These are phyloP conservation scores for Remorina albescens DNA, from an alignment of 2,797 vertebrate species.

Conservation along the genomic window DNA sequence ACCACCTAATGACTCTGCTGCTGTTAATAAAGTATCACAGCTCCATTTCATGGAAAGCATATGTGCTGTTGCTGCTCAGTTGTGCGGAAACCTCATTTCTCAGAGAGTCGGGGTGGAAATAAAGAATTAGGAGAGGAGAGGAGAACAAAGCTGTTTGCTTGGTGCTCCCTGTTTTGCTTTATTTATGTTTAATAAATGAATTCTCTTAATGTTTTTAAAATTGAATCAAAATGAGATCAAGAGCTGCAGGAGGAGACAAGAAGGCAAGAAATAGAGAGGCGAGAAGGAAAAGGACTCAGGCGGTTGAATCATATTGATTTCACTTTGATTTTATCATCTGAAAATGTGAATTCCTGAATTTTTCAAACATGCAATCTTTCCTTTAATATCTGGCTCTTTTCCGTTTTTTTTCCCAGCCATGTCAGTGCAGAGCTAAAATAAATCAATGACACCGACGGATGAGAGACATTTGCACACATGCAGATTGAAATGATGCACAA, in stretches of 20 bases:
- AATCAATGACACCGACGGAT: background rate
- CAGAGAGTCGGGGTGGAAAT: background rate
- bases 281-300: background rate
- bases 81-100: too few species aligned
- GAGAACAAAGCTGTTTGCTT: constrained; percentile 22
- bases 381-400: background rate
- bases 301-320: constrained; percentile 1
- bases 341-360: background rate
- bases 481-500: background rate
- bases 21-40: too few species aligned
- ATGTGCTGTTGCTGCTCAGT: too few species aligned
- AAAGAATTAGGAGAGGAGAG: background rate
- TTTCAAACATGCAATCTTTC: background rate
- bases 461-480: background rate
- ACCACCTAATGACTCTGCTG: too few species aligned
- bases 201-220: constrained; percentile 17
- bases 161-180: background rate
- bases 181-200: constrained; percentile 33
- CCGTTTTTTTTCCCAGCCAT: background rate
- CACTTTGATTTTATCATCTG: background rate
- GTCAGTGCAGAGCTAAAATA: background rate
- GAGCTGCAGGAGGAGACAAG: constrained; percentile 4
- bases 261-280: background rate
- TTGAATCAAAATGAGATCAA: constrained; percentile 20
- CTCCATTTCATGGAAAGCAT: too few species aligned